phyloP scores from a whole-genome alignment of 23 tunicate genomes.

The Diplosoma virens region DNA sequence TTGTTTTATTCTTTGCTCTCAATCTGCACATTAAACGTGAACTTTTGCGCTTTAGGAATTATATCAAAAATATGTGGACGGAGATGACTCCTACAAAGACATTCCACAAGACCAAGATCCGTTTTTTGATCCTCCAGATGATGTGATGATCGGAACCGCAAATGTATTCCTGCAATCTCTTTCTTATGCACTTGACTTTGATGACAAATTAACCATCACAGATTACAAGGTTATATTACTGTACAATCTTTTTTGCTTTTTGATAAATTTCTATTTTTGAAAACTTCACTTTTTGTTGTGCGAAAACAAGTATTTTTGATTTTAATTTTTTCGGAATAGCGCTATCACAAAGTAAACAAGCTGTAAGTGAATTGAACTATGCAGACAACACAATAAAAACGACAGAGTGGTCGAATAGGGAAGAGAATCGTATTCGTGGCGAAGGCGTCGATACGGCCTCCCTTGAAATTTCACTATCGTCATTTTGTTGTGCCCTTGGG shows the following conservation, averaged over 20 bases:
- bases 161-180: constrained; percentile 95
- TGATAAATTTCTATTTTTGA: not conserved
- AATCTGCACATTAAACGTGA: no score
- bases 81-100: constrained; percentile 75
- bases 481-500: no score
- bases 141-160: constrained; percentile 81
- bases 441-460: no score
- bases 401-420: no score
- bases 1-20: no score
- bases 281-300: not conserved
- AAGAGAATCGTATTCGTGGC: no score
- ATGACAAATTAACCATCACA: constrained; percentile 86
- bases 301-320: not conserved
- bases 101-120: constrained; percentile 85
- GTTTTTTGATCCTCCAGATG: constrained; percentile 92
- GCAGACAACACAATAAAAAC: no score
- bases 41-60: constrained; percentile 83
- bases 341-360: not conserved
- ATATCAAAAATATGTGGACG: constrained; percentile 92
- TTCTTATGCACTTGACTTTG: constrained; percentile 90
- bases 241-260: not conserved
- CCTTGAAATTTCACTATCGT: no score
- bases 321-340: not conserved
- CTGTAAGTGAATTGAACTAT: no score
- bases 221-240: constrained; percentile 63